Percentiles rank a stretch among this genome's conserved stretches.
phyloP scores from a whole-genome alignment of 1,140 invertebrate species.

The Macrostomum lignano region DNA sequence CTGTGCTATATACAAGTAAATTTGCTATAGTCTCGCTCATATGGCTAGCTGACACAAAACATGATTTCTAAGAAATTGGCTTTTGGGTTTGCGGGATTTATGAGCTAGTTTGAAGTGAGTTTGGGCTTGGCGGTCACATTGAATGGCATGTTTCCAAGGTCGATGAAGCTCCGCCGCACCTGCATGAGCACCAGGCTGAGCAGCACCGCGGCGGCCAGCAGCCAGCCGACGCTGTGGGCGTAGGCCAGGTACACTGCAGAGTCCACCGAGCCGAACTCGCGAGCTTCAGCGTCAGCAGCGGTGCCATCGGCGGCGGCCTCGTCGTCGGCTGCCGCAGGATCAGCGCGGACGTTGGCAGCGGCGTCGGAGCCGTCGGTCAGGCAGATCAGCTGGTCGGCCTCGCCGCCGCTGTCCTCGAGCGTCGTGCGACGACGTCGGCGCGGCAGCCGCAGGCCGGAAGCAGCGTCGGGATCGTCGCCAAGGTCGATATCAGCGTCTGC shows the following conservation, averaged over 20 bases:
- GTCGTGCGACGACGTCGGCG: too few species aligned
- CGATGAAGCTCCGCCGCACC: too few species aligned
- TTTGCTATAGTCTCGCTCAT: not conserved
- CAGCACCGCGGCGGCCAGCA: slow-evolving; percentile 40
- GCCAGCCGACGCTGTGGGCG: slow-evolving; percentile 42
- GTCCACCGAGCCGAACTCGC: not conserved
- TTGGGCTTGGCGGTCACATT: too few species aligned
- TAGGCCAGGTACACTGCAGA: slow-evolving; percentile 42
- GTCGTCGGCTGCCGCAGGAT: too few species aligned
- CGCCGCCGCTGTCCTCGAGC: too few species aligned
- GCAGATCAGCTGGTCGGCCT: slow-evolving; percentile 17
- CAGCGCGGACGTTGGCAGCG: not conserved
- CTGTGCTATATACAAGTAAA: too few species aligned
- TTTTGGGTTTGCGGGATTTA: slow-evolving; percentile 15
- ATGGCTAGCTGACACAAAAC: slow-evolving; percentile 6
- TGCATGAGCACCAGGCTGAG: slow-evolving; percentile 32
- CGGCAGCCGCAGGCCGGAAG: too few species aligned
- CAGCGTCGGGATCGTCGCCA: too few species aligned
- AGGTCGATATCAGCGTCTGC: too few species aligned
- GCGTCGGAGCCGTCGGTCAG: not conserved
- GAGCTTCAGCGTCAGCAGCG: not conserved
- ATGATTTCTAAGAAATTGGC: slow-evolving; percentile 36
- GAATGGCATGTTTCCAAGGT: too few species aligned
- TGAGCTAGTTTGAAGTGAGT: slow-evolving; percentile 3
- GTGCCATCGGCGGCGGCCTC: not conserved